Percentiles rank a stretch among this genome's conserved stretches.
phyloP scores from a whole-genome alignment of 2,888 invertebrate genomes.

The Epinotia demarniana region DNA sequence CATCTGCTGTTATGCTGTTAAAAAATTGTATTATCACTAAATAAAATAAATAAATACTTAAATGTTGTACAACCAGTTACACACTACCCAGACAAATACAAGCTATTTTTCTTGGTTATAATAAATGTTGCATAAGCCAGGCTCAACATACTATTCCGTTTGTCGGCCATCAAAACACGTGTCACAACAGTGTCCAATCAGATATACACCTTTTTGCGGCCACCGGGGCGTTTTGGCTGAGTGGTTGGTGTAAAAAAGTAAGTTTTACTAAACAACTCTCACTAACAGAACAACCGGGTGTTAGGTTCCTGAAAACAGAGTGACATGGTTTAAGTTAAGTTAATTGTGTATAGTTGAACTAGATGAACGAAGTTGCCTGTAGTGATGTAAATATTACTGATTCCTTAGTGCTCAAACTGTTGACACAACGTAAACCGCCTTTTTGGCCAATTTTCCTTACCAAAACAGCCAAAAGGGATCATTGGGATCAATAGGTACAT shows the following conservation, averaged over 20 bases:
- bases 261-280: neutral
- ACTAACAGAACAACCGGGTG: neutral
- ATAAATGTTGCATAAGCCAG: conserved; percentile 45
- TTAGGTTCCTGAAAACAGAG: neutral
- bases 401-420: too few relatives aligned
- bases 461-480: too few relatives aligned
- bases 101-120: conserved; percentile 43
- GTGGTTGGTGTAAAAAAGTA: conserved; percentile 2
- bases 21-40: too few relatives aligned
- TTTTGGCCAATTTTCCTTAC: too few relatives aligned
- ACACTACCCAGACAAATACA: neutral
- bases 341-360: neutral
- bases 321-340: neutral
- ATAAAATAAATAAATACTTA: too few relatives aligned
- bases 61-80: too few relatives aligned
- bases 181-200: conserved; percentile 48
- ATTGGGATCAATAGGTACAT: too few relatives aligned
- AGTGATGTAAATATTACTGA: too few relatives aligned
- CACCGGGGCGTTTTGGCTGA: conserved; percentile 4
- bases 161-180: conserved; percentile 65
- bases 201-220: conserved; percentile 47
- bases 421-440: too few relatives aligned
- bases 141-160: conserved; percentile 57
- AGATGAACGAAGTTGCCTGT: too few relatives aligned
- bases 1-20: too few relatives aligned